Evolutionary conservation across 1,140 invertebrate species (phyloP), one percentile per base, ranked within the genome.

Genomic region (Homalodisca vitripennis): DNA sequence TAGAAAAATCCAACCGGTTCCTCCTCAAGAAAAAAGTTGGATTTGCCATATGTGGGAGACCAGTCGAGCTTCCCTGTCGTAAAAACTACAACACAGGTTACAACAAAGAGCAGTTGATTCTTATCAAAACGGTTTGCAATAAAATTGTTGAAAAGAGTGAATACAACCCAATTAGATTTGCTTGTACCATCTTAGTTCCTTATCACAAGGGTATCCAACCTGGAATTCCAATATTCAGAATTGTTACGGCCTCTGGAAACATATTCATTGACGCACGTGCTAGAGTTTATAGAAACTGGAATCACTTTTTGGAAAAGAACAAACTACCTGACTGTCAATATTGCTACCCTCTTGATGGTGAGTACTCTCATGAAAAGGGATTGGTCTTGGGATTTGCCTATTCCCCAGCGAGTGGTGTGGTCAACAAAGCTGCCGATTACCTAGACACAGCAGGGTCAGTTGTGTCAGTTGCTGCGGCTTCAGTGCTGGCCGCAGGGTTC

Each of bases 301-400:
- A 47, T 20, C 1, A 2, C 12, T 66, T 66, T 66, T 14, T 46
- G 17, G 26, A 66, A 41, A 46, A 66, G 1, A 66, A 66, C 24
- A 41, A 66, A 47, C 31, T 66, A 26, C 63, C 63, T 20, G 41
- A 66, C 13, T 66, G 63, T 66, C n/a, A 41, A 17, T 66, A 66
- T 47, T 66, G 63, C 26, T 41, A 3, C n/a, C 63, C 63, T 3
- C n/a, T 41, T 3, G 26, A n/a, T 12, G 63, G 63, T 10, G 34
- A 47, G 26, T 66, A 66, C 47, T 1, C 3, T 46, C 3, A 3
- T 1, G 41, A 66, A 6, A 46, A 41, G 24, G 63, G 26, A 26
- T 10, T 20, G 1, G 22, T 46, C 26, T 2, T 63, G 10, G 32
- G n/a, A 1, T 41, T 46, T 46, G 24, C 32, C 2, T 27, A 3